These are phyloP conservation scores for Synodontis membranacea DNA, from an alignment of 2,113 vertebrate genomes.

Conservation along the genomic window DNA sequence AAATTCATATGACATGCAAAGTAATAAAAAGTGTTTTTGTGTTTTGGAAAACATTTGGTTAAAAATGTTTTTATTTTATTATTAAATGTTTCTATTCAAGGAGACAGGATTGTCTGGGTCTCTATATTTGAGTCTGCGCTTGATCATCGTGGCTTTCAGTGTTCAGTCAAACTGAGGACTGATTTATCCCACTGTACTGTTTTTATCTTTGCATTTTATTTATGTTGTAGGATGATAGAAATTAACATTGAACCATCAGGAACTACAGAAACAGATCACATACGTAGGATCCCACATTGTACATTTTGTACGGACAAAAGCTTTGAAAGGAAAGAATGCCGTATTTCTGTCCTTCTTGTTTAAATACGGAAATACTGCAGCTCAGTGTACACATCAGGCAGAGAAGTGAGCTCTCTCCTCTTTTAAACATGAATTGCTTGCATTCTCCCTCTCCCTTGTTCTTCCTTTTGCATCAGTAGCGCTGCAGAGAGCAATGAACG, in stretches of 20 bases:
- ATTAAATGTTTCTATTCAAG: neutral
- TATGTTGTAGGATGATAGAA: neutral
- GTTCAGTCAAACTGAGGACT: neutral
- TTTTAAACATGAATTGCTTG: neutral
- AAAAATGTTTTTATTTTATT: neutral
- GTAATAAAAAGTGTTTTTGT: neutral
- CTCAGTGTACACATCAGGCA: neutral
- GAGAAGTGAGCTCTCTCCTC: slow-evolving; percentile 11
- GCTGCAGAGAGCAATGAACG: slow-evolving; percentile 42
- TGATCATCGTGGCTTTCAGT: neutral
- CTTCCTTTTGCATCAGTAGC: slow-evolving; percentile 15
- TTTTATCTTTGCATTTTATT: neutral
- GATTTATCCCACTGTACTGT: neutral
- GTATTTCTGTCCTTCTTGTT: neutral
- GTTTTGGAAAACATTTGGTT: too few relatives aligned
- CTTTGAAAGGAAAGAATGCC: neutral
- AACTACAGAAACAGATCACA: neutral
- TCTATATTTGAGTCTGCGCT: neutral
- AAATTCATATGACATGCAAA: neutral
- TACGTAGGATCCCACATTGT: neutral
- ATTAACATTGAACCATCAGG: neutral
- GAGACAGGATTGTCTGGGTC: neutral
- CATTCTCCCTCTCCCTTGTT: neutral
- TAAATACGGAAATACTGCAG: neutral
- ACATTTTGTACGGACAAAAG: neutral